phyloP scores from a whole-genome alignment of 2,113 vertebrate genomes.

The Ophthalmolycus amberensis region DNA sequence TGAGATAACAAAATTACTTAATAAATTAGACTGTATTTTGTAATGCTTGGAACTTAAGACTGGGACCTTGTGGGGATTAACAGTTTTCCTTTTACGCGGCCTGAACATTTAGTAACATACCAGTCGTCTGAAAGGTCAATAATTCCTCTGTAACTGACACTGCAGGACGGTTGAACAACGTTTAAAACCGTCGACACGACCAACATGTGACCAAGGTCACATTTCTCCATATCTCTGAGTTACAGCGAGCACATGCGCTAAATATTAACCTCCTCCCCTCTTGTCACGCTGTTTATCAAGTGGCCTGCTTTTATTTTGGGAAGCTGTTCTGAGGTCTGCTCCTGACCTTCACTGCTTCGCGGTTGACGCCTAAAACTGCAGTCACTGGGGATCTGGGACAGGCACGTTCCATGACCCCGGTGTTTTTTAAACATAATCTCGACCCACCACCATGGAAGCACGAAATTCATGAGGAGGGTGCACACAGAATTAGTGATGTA shows the following conservation, averaged over 20 bases:
- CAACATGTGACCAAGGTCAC: slow-evolving; percentile 51
- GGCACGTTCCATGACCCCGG: not conserved
- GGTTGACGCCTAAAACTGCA: slow-evolving; percentile 1
- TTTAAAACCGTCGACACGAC: slow-evolving; percentile 31
- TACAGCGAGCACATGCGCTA: slow-evolving; percentile 7
- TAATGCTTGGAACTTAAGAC: slow-evolving; percentile 9
- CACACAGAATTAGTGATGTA: not conserved
- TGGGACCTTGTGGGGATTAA: not conserved
- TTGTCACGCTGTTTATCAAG: slow-evolving; percentile 45
- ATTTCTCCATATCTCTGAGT: slow-evolving; percentile 48
- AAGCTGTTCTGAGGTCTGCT: slow-evolving; percentile 34
- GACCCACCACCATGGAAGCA: not conserved
- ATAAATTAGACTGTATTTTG: slow-evolving; percentile 8
- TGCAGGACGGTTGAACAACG: not conserved
- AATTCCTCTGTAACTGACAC: slow-evolving; percentile 46
- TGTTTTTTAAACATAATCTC: not conserved
- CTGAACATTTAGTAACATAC: slow-evolving; percentile 8
- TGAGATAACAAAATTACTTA: slow-evolving; percentile 24
- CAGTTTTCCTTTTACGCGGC: not conserved
- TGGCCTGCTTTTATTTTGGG: slow-evolving; percentile 66
- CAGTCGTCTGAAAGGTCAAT: slow-evolving; percentile 37
- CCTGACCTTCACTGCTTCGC: slow-evolving; percentile 39
- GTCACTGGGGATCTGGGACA: slow-evolving; percentile 14
- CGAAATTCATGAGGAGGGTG: not conserved
- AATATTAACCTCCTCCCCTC: slow-evolving; percentile 10